Evolutionary conservation across 2,113 vertebrate species (phyloP).

Genomic region (Ciconia stormi): DNA sequence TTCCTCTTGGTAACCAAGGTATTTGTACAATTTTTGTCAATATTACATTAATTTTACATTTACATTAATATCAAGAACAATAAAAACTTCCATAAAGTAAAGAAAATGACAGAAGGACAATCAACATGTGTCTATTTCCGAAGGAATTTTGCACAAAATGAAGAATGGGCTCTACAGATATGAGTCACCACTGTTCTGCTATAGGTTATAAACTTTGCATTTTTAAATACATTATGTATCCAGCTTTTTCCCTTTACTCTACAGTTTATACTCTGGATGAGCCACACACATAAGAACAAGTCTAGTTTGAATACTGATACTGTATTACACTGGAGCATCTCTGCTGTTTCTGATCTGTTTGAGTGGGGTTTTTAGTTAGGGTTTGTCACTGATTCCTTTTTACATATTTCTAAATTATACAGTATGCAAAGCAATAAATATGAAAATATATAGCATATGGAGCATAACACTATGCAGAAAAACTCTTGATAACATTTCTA

Average conservation of each 20-base stretch:
- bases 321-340: not conserved
- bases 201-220: not conserved
- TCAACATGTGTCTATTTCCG: rapidly evolving
- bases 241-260: not conserved
- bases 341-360: not conserved
- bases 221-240: not conserved
- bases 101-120: not conserved
- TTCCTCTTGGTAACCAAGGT: not conserved
- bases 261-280: not conserved
- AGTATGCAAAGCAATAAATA: not conserved
- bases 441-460: not conserved
- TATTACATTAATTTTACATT: not conserved
- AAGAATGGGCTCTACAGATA: not conserved
- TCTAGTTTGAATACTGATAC: not conserved
- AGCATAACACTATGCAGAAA: not conserved
- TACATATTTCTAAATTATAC: not conserved
- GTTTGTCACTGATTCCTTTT: not conserved
- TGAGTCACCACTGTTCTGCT: not conserved
- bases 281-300: not conserved
- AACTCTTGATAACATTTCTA: not conserved
- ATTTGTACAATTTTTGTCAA: not conserved
- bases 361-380: not conserved
- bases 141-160: not conserved
- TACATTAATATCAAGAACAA: not conserved
- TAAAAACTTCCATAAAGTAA: not conserved